These are phyloP conservation scores for Actinia equina DNA, from an alignment of 64 coral and sea anemone species.

Conservation along the genomic window DNA sequence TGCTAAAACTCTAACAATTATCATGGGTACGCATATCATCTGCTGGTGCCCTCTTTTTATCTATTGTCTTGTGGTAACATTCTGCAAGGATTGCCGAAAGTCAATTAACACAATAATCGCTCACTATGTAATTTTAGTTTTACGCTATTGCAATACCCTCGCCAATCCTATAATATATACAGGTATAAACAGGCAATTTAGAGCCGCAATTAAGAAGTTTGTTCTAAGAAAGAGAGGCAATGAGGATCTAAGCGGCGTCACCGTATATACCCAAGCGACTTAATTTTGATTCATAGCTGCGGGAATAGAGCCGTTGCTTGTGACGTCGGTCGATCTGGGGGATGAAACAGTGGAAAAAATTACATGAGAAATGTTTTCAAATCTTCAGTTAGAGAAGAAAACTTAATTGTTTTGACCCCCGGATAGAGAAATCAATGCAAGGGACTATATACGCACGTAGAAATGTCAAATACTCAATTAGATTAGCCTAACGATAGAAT, in stretches of 20 bases:
- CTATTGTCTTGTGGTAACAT: conserved; percentile 60
- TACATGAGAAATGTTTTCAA: too few relatives aligned
- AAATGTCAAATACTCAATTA: neutral
- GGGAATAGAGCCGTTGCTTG: too few relatives aligned
- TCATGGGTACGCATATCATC: conserved; percentile 75
- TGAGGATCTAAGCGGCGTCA: neutral
- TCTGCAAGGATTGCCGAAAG: conserved; percentile 29
- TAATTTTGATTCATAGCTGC: neutral
- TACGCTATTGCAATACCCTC: conserved; percentile 66
- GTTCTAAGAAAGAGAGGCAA: conserved; percentile 25
- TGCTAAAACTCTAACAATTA: conserved; percentile 71
- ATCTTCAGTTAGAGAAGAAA: too few relatives aligned
- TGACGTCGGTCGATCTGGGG: too few relatives aligned
- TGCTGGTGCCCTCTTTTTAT: conserved; percentile 90
- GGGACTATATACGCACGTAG: neutral
- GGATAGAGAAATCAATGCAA: too few relatives aligned
- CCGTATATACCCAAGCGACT: neutral
- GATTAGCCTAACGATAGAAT: too few relatives aligned
- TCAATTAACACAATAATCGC: neutral
- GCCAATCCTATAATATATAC: conserved; percentile 81
- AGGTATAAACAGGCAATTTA: conserved; percentile 78
- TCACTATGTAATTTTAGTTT: conserved; percentile 43
- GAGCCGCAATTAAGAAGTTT: conserved; percentile 59
- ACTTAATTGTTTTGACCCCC: too few relatives aligned
- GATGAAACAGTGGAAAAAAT: too few relatives aligned